These are phyloP conservation scores for Lochmaea capreae DNA, from an alignment of 2,888 invertebrate genomes.

Conservation along the genomic window DNA sequence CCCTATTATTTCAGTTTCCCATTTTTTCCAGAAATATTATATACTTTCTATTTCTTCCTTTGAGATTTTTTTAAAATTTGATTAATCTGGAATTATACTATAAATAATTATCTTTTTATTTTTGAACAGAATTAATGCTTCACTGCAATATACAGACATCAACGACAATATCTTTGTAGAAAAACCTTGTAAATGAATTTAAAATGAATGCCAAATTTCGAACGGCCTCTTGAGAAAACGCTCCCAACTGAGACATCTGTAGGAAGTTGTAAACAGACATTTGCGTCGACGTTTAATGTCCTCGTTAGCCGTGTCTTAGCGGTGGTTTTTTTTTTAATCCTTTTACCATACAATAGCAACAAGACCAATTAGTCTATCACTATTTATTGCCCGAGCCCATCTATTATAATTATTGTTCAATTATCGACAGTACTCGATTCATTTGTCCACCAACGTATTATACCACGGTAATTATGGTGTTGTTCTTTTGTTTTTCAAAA, in stretches of 20 bases:
- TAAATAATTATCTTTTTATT: too few relatives aligned
- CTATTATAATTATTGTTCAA: constrained; percentile 38
- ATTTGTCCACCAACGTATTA: constrained; percentile 41
- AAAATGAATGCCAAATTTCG: too few relatives aligned
- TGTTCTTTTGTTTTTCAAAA: constrained; percentile 23
- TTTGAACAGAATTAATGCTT: too few relatives aligned
- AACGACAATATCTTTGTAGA: too few relatives aligned
- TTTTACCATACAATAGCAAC: constrained; percentile 33
- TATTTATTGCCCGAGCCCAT: constrained; percentile 39
- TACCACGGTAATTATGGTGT: constrained; percentile 25
- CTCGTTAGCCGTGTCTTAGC: constrained; percentile 33
- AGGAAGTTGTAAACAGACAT: constrained; percentile 38
- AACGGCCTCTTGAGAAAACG: too few relatives aligned
- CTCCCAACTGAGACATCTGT: constrained; percentile 22
- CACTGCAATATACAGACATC: too few relatives aligned
- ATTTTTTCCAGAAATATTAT: too few relatives aligned
- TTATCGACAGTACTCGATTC: constrained; percentile 37
- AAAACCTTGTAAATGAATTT: too few relatives aligned
- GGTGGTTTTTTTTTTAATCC: constrained; percentile 17
- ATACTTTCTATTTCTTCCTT: too few relatives aligned
- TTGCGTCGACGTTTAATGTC: constrained; percentile 24
- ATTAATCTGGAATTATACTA: too few relatives aligned
- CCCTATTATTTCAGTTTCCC: too few relatives aligned
- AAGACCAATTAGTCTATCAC: constrained; percentile 37
- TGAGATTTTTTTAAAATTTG: too few relatives aligned